Percentiles rank a stretch among this genome's conserved stretches.
Conservation (phyloP, 2,113 vertebrate species). For the Larimichthys polyactis region DNA sequence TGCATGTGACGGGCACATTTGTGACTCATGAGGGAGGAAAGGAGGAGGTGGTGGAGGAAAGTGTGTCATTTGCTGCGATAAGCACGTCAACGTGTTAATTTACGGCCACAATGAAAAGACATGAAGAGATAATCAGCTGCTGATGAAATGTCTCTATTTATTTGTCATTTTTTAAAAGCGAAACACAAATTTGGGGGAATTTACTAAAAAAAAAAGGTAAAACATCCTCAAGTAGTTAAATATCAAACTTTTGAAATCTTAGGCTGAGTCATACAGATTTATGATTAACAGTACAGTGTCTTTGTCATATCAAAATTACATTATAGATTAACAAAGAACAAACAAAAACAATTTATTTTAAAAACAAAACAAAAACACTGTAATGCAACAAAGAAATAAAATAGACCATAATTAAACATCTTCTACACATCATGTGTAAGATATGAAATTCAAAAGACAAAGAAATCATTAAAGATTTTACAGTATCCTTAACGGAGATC, state of each 20-base stretch:
- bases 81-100: constrained; percentile 29
- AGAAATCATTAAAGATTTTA: not conserved
- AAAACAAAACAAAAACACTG: constrained; percentile 3
- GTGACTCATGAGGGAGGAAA: constrained; percentile 37
- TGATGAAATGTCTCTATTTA: constrained; percentile 74
- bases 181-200: constrained; percentile 45
- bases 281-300: constrained; percentile 31
- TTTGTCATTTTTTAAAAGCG: constrained; percentile 58
- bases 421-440: constrained; percentile 41
- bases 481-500: not conserved
- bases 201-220: not conserved
- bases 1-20: constrained; percentile 52
- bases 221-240: constrained; percentile 35
- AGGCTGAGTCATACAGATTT: constrained; percentile 19
- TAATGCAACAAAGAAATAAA: constrained; percentile 25
- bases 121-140: constrained; percentile 63
- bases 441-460: constrained; percentile 47
- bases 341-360: constrained; percentile 19
- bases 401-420: not conserved
- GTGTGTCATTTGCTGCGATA: constrained; percentile 44
- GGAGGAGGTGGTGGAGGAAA: constrained; percentile 7
- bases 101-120: constrained; percentile 71
- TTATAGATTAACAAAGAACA: constrained; percentile 34
- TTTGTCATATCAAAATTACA: constrained; percentile 1
- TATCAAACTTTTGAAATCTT: constrained; percentile 15